phyloP scores from a whole-genome alignment of 2,113 vertebrate genomes.

The Parotia lawesii region DNA sequence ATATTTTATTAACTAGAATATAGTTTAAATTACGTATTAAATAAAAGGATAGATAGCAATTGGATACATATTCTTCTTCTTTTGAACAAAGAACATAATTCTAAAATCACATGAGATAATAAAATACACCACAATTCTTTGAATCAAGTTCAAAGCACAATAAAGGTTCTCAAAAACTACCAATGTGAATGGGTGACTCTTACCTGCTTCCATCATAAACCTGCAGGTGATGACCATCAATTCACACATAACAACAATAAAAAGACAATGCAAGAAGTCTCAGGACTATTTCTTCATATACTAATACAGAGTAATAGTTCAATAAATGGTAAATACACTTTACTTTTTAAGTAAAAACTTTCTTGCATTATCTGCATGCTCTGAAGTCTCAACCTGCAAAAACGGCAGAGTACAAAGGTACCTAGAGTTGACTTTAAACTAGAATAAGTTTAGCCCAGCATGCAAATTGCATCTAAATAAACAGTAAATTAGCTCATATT shows the following conservation, averaged over 20 bases:
- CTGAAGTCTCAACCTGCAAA: neutral
- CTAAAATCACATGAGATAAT: neutral
- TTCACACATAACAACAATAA: neutral
- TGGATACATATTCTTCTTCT: neutral
- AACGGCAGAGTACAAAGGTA: neutral
- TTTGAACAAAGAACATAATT: neutral
- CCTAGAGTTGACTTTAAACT: neutral
- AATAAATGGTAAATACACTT: neutral
- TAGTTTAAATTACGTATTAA: neutral
- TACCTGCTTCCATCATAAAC: neutral
- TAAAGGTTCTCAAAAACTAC: neutral
- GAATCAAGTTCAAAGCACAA: neutral
- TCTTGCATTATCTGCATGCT: neutral
- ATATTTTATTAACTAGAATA: neutral
- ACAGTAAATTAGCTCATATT: neutral
- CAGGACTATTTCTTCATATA: neutral
- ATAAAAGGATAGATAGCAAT: neutral
- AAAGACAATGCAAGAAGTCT: neutral
- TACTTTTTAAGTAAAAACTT: neutral
- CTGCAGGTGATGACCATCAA: rapidly evolving
- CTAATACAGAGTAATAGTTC: neutral
- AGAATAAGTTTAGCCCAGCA: neutral
- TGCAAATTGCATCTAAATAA: neutral
- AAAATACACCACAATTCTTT: neutral
- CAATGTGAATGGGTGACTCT: neutral